Percentiles rank a stretch among this genome's conserved stretches.
phyloP scores from a whole-genome alignment of 2,888 invertebrate genomes.

The Napeogenes inachia region DNA sequence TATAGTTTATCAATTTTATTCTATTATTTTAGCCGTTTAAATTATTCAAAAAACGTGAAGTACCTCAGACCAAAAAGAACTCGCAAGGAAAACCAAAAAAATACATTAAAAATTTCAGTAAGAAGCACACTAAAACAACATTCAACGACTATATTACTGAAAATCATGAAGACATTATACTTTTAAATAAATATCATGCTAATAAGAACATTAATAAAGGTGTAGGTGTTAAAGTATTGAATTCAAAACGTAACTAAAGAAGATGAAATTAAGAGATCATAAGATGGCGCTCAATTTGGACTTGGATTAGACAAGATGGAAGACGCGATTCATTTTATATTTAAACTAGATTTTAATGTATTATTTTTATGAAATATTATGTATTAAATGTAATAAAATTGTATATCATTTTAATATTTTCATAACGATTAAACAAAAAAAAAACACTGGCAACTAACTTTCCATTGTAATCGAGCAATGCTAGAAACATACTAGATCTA shows the following conservation, averaged over 20 bases:
- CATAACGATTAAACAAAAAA: too few species aligned
- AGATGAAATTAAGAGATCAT: too few species aligned
- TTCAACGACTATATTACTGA: not conserved
- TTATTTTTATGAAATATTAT: not conserved
- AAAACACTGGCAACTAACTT: too few species aligned
- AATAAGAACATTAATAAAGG: not conserved
- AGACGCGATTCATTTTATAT: not conserved
- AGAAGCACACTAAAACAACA: conserved; percentile 19
- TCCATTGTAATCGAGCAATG: too few species aligned
- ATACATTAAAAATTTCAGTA: conserved; percentile 16
- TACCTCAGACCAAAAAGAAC: conserved; percentile 8
- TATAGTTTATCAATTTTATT: not conserved
- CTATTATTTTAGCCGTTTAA: conserved; percentile 15
- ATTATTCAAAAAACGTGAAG: conserved; percentile 16
- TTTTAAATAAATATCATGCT: not conserved
- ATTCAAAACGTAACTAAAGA: conserved; percentile 1
- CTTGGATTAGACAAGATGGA: not conserved
- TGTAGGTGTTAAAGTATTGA: not conserved
- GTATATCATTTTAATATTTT: too few species aligned
- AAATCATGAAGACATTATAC: conserved; percentile 5
- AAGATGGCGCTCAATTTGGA: not conserved
- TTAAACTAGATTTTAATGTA: conserved; percentile 3
- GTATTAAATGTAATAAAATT: too few species aligned
- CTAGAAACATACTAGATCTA: too few species aligned
- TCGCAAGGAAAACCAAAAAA: conserved; percentile 18